Evolutionary conservation across 2,797 vertebrate genomes (phyloP), one percentile per base, ranked within the genome.

Genomic region (Chromobotia macracanthus): DNA sequence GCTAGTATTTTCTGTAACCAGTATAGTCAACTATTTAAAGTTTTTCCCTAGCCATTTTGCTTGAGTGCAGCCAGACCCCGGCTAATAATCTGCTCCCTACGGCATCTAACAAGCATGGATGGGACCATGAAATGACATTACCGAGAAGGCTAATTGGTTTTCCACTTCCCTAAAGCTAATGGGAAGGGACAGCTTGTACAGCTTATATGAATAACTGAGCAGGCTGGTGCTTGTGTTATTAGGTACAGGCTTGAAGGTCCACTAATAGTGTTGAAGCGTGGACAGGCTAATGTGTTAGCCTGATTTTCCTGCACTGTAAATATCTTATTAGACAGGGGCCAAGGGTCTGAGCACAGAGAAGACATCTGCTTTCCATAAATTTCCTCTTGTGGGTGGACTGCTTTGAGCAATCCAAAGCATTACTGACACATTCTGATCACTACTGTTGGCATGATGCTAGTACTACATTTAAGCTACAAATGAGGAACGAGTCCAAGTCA

Each of bases 331-430:
- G 60, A 55, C 65, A 77, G 46, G 38, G 65, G 65, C 63, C 35
- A 66, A 44, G 21, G 16, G 21, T 75, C 63, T 77, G 60, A 69
- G 72, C 48, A 48, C 66, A 70, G 28, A 69, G 12, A 23, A 15
- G 72, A 81, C 81, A 80, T 85, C 84, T 86, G 85, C 64, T 83
- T 83, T 66, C 25, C 60, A 79, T 87, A 77, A 80, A 51, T 66
- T 63, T 41, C 61, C 58, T 51, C 55, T 72, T 28, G 38, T 56
- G 75, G 68, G 65, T 77, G 74, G 78, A 78, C 51, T 0, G 10
- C 65, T 66, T 16, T 2, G 6, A 53, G 65, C 25, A 46, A 55
- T 75, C 41, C 72, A 75, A 18, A 63, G 31, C n/a, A 25, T 67
- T 50, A 75, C n/a, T 28, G 58, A n/a, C 38, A 67, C 12, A 23